Percentiles rank a stretch among this genome's conserved stretches.
Conservation (phyloP, 2,113 vertebrate species). For the Psittacus erithacus region DNA sequence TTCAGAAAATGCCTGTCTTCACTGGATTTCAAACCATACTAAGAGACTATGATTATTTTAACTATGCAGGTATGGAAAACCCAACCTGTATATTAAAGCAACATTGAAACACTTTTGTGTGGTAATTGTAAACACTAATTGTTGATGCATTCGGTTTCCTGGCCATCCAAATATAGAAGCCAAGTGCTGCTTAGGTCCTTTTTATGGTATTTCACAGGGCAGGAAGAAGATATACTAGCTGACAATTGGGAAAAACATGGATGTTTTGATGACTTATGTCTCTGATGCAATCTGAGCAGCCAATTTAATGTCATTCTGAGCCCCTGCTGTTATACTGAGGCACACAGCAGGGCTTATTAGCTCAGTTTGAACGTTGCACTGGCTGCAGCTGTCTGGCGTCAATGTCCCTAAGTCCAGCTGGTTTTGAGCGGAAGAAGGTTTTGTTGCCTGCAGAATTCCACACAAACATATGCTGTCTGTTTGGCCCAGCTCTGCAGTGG, state of each 20-base stretch:
- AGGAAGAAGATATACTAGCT: background rate
- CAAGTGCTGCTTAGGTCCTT: background rate
- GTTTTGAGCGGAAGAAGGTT: background rate
- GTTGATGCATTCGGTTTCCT: background rate
- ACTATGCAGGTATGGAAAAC: background rate
- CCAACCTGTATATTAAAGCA: background rate
- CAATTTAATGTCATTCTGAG: background rate
- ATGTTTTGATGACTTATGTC: background rate
- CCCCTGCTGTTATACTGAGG: background rate
- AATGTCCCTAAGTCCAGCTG: background rate
- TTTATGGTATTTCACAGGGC: background rate
- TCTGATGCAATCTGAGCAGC: background rate
- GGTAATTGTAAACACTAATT: background rate
- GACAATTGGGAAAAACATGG: background rate
- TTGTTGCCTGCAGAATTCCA: background rate
- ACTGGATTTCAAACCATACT: background rate
- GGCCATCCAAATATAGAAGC: background rate
- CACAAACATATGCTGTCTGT: background rate
- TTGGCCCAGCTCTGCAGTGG: background rate
- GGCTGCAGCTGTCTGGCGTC: background rate
- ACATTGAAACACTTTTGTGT: background rate
- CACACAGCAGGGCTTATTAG: background rate
- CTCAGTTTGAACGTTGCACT: background rate
- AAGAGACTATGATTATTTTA: background rate
- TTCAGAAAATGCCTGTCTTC: background rate